Evolutionary conservation across 1,140 invertebrate genomes (phyloP).

Genomic region (Capitella teleta): DNA sequence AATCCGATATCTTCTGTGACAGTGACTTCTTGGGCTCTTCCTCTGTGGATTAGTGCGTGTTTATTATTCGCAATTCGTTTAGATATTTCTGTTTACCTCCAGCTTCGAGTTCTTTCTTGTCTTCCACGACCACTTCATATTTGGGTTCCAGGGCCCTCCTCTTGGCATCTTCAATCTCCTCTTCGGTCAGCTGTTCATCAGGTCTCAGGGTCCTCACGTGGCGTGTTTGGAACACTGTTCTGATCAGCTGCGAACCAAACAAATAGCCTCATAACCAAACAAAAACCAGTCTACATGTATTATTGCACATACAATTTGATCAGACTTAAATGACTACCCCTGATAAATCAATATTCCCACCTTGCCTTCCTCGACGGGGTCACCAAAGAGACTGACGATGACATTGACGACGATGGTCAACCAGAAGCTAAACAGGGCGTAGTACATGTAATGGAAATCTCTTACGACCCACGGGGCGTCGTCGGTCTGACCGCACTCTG

Average conservation of each 20-base stretch:
- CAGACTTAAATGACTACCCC: not conserved
- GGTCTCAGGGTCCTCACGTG: not conserved
- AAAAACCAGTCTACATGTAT: not conserved
- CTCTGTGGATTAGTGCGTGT: not conserved
- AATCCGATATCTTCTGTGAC: not conserved
- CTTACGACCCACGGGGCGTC: constrained; percentile 18
- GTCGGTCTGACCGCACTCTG: constrained; percentile 26
- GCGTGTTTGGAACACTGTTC: not conserved
- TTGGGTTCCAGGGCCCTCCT: not conserved
- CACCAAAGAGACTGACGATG: constrained; percentile 19
- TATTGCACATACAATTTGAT: not conserved
- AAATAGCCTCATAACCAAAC: not conserved
- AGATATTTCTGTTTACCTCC: not conserved
- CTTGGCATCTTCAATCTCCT: not conserved
- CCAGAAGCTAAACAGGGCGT: constrained; percentile 26
- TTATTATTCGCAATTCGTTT: not conserved
- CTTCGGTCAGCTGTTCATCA: not conserved
- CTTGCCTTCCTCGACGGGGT: not conserved
- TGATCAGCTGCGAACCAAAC: not conserved
- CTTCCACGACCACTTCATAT: not conserved
- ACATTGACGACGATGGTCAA: constrained; percentile 23
- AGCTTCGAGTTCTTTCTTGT: not conserved
- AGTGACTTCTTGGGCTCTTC: not conserved
- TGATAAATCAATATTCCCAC: not conserved
- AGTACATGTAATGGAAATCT: constrained; percentile 35